A percentile compares a stretch with the other conserved stretches of the same genome.
These are phyloP conservation scores for Mystacides longicornis DNA, from an alignment of 2,888 invertebrate genomes.

Conservation along the genomic window DNA sequence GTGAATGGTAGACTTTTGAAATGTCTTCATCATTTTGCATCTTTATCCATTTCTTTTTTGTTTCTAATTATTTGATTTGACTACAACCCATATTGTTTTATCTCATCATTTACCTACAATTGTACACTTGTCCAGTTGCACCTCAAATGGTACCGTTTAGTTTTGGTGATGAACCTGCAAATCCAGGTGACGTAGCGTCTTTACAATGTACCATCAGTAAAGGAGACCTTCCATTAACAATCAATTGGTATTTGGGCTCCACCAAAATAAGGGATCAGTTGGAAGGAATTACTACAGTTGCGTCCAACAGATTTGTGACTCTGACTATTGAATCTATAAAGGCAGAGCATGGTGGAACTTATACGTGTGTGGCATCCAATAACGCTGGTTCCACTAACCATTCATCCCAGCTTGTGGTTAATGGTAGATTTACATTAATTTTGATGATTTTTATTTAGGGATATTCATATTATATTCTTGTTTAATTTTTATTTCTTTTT, in stretches of 20 bases:
- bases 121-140: conserved; percentile 48
- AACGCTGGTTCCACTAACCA: conserved; percentile 49
- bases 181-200: conserved; percentile 66
- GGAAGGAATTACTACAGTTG: conserved; percentile 42
- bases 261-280: conserved; percentile 39
- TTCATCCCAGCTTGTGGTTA: conserved; percentile 42
- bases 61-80: conserved; percentile 4
- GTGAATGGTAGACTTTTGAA: conserved; percentile 42
- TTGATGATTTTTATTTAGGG: background rate
- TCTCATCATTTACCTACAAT: background rate
- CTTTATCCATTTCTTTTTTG: too few relatives aligned
- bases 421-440: conserved; percentile 34
- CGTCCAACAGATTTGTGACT: conserved; percentile 43
- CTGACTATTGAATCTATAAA: conserved; percentile 49
- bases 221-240: conserved; percentile 61
- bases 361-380: conserved; percentile 57
- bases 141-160: conserved; percentile 73
- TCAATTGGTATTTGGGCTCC: conserved; percentile 64
- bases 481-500: background rate
- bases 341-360: conserved; percentile 52
- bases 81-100: conserved; percentile 23
- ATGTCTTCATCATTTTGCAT: too few relatives aligned
- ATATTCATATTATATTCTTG: background rate
- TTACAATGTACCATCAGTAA: conserved; percentile 61
- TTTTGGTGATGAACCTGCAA: conserved; percentile 64